Evolutionary conservation across 2,797 vertebrate species (phyloP).

Genomic region (Synaphobranchus kaupii): DNA sequence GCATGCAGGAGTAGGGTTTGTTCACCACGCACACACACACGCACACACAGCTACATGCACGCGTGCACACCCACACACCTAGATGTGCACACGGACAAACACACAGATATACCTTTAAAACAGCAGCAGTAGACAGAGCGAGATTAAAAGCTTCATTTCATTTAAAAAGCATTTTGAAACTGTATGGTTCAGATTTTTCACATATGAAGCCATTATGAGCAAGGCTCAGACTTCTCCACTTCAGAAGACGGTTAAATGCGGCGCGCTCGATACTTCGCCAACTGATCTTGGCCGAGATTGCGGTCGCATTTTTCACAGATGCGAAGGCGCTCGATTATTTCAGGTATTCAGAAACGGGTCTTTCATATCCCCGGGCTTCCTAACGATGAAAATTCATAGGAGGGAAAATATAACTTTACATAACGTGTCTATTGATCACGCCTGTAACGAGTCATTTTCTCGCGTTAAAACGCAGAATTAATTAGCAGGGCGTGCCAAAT

Average conservation of each 20-base stretch:
- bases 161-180: not conserved
- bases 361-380: slow-evolving; percentile 1
- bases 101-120: not conserved
- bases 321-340: not conserved
- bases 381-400: not conserved
- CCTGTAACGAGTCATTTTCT: not conserved
- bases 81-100: not conserved
- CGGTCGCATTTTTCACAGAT: not conserved
- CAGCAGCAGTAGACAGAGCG: not conserved
- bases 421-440: not conserved
- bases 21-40: not conserved
- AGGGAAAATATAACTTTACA: slow-evolving; percentile 2
- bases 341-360: not conserved
- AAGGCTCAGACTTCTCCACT: not conserved
- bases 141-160: not conserved
- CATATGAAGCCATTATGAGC: not conserved
- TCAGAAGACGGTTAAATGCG: not conserved
- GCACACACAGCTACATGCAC: not conserved
- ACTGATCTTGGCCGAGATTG: not conserved
- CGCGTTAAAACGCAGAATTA: not conserved
- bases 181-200: not conserved
- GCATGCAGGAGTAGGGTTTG: no score
- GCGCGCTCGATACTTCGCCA: not conserved
- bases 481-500: not conserved
- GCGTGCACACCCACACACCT: not conserved